These are phyloP conservation scores for Paedocypris micromegethes DNA, from an alignment of 2,797 vertebrate species.

Conservation along the genomic window DNA sequence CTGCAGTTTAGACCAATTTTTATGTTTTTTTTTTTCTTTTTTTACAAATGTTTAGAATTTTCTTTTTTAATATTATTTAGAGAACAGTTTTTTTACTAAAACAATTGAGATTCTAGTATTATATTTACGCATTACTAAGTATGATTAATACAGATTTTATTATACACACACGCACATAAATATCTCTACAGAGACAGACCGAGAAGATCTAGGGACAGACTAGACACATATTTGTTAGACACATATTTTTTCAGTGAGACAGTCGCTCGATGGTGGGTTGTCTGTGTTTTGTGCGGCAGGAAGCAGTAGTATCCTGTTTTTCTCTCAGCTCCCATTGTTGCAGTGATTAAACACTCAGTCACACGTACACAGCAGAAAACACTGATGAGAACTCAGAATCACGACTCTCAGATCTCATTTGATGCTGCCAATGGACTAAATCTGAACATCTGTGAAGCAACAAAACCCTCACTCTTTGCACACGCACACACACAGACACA, in stretches of 20 bases:
- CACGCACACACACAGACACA: conserved; percentile 27
- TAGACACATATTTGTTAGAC: too few relatives aligned
- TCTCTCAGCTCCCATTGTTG: conserved; percentile 67
- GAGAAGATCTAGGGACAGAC: too few relatives aligned
- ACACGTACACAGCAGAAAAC: conserved; percentile 27
- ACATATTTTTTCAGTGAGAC: not conserved
- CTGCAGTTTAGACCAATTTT: too few relatives aligned
- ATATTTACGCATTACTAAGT: too few relatives aligned
- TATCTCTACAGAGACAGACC: too few relatives aligned
- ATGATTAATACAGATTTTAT: too few relatives aligned
- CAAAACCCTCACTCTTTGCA: not conserved
- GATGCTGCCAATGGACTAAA: not conserved
- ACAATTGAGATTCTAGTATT: too few relatives aligned
- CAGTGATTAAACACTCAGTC: conserved; percentile 38
- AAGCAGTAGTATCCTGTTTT: conserved; percentile 79
- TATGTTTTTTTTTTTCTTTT: too few relatives aligned
- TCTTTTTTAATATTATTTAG: too few relatives aligned
- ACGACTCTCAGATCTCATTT: conserved; percentile 10
- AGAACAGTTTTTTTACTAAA: too few relatives aligned
- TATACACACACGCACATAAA: too few relatives aligned
- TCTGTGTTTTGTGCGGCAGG: conserved; percentile 59
- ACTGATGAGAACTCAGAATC: conserved; percentile 7
- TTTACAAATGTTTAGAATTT: too few relatives aligned
- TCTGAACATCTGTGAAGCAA: not conserved
- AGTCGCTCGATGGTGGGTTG: conserved; percentile 31